Percentiles rank a stretch among this genome's conserved stretches.
Conservation (phyloP, 1,140 invertebrate species). For the Phymorhynchus buccinoides region DNA sequence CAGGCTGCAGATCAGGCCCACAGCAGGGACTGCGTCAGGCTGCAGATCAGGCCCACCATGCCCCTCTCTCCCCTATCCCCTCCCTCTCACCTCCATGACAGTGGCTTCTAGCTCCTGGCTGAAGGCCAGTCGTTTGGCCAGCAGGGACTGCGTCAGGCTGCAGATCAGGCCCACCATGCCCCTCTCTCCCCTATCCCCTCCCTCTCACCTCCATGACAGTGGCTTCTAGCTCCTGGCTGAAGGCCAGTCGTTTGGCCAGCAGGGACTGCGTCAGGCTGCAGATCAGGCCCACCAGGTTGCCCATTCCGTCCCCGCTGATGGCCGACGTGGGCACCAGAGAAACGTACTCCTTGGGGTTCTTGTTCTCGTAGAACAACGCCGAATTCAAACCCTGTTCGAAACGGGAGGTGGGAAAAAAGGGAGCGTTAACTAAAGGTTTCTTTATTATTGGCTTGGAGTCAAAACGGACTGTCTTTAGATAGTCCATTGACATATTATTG, state of each 20-base stretch:
- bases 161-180: conserved; percentile 95
- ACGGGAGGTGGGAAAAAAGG: no score
- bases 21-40: no score
- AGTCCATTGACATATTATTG: no score
- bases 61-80: no score
- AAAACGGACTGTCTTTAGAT: no score
- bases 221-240: conserved; percentile 93
- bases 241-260: conserved; percentile 91
- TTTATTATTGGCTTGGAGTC: no score
- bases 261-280: conserved; percentile 93
- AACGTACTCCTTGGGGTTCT: conserved; percentile 91
- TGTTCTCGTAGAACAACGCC: conserved; percentile 95
- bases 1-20: conserved; percentile 92
- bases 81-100: conserved; percentile 85
- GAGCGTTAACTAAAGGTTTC: no score
- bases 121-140: conserved; percentile 92
- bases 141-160: conserved; percentile 90
- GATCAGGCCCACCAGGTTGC: conserved; percentile 94
- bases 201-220: conserved; percentile 90
- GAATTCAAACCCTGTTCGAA: conserved; percentile 88
- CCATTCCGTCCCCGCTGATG: conserved; percentile 97
- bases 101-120: conserved; percentile 95
- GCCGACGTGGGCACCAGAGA: conserved; percentile 98
- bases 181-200: not conserved
- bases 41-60: no score